A percentile compares a stretch with the other conserved stretches of the same genome.
phyloP scores from a whole-genome alignment of 2,113 vertebrate species.

The Cervus canadensis region DNA sequence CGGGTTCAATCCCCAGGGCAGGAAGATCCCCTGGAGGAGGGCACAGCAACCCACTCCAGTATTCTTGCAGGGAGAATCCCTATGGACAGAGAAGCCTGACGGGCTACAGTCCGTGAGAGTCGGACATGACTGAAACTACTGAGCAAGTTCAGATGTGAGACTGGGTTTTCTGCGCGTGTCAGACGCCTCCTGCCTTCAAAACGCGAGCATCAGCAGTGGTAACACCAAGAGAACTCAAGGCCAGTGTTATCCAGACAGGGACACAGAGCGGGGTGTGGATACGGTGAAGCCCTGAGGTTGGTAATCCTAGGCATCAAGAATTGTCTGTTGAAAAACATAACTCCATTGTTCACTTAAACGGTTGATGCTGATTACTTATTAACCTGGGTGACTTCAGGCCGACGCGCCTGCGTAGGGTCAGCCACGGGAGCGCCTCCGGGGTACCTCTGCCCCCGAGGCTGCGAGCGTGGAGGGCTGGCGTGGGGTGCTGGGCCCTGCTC shows the following conservation, averaged over 20 bases:
- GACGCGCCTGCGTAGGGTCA: fast-evolving
- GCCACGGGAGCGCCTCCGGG: fast-evolving
- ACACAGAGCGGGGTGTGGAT: fast-evolving
- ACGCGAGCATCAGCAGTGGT: fast-evolving
- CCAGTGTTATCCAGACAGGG: fast-evolving
- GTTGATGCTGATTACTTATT: not conserved
- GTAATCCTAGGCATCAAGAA: fast-evolving
- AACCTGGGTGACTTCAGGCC: not conserved
- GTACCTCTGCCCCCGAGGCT: not conserved
- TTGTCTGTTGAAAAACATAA: not conserved
- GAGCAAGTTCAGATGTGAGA: fast-evolving
- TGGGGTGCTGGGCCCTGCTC: fast-evolving
- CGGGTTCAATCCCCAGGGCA: not conserved
- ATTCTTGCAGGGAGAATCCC: not conserved
- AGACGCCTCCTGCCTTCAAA: fast-evolving
- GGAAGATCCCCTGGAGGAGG: not conserved
- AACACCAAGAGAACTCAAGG: too few species aligned
- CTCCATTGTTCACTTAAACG: not conserved
- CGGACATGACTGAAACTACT: not conserved
- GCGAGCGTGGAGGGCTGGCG: fast-evolving
- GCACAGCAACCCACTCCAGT: not conserved
- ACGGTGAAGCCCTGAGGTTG: fast-evolving
- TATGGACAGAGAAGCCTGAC: fast-evolving
- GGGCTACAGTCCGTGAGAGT: not conserved
- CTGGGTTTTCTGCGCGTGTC: fast-evolving